Base-by-base conservation (phyloP, 2,797 vertebrate genomes). In the Malacoctenus gilli region DNA sequence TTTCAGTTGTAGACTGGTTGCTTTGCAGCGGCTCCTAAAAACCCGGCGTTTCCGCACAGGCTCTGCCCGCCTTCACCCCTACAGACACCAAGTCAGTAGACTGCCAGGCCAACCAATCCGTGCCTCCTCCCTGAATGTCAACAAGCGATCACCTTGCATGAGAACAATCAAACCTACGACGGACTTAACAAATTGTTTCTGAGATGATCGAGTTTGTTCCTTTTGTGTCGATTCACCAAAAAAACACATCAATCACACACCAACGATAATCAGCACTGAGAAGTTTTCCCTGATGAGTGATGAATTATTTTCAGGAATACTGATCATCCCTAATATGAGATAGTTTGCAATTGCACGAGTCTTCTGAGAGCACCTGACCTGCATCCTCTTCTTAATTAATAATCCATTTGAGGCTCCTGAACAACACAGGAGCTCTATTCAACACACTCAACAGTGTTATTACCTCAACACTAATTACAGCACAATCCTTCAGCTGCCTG, bases 11-110 rank as follows among this genome's bases (percentile, higher is more conserved):
- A 58, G 68, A 44, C 39, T 65, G 57, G 39, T 84, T 85, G 22
- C 83, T 74, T 90, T 88, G 7, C 77, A 88, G 89, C 83, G 85
- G 62, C 62, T 77, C 72, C 31, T 67, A 39, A 85, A 79, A 81
- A 30, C 75, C 63, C 81, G 77, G 63, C 12, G 35, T 67, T 76
- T 61, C 63, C 89, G 87, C 59, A 37, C 71, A 56, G 83, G 59
- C 47, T 53, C 87, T 15, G 80, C 86, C 71, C 79, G 83, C 47
- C 75, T 4, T 1, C 68, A 81, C 40, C 75, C 61, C 0, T 87
- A 77, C 58, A 76, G 79, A 61, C 83, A 90, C 31, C 87, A 92
- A 88, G 77, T 92, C 89, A 91, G 84, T 92, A 63, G 55, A 36
- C 52, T 8, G 46, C 30, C 43, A 20, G 1, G 16, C 51, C 15